phyloP scores from a whole-genome alignment of 2,797 vertebrate genomes.

The Sibirionetta formosa region DNA sequence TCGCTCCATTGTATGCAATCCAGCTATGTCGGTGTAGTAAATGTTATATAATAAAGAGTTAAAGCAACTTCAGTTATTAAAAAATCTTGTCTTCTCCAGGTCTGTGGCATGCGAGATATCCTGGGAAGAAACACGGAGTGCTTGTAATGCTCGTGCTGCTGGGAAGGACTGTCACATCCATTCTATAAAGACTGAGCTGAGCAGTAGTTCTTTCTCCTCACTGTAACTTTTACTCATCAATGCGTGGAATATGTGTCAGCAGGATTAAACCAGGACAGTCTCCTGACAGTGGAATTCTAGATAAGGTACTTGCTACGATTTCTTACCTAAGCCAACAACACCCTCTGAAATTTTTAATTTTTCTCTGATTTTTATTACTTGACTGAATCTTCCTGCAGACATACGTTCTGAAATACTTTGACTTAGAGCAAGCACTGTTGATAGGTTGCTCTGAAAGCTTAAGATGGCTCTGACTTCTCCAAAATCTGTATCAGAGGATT shows the following conservation, averaged over 20 bases:
- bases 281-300: conserved; percentile 6
- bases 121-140: background rate
- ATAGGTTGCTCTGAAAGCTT: background rate
- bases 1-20: background rate
- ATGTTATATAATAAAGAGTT: background rate
- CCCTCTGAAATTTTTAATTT: background rate
- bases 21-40: background rate
- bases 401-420: background rate
- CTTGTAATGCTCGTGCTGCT: background rate
- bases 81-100: conserved; percentile 10
- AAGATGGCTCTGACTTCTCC: conserved; percentile 34
- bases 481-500: conserved; percentile 22
- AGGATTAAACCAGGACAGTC: background rate
- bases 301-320: background rate
- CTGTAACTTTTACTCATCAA: background rate
- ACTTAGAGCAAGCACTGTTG: background rate
- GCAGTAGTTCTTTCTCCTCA: background rate
- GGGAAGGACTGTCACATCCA: background rate
- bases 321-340: background rate
- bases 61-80: background rate
- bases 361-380: background rate
- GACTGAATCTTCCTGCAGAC: background rate
- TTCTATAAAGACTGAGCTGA: background rate
- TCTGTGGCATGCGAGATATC: background rate
- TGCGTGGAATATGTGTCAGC: background rate